phyloP scores from a whole-genome alignment of 2,888 invertebrate species.

The Callinectes sapidus region DNA sequence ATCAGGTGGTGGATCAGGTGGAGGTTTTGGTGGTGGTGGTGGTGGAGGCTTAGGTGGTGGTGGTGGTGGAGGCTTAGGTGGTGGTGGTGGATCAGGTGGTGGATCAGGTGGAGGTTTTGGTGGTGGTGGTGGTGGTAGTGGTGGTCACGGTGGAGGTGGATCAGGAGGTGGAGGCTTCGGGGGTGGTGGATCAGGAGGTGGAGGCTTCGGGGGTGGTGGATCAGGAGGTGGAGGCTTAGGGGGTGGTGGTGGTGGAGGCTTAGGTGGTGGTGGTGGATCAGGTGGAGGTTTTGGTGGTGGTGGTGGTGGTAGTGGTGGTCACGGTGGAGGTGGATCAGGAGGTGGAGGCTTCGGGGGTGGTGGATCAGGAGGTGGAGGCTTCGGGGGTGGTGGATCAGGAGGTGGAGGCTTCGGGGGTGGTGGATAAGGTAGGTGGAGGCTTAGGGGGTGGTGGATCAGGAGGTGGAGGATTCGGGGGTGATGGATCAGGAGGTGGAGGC shows the following conservation, averaged over 20 bases:
- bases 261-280: not conserved
- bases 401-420: not conserved
- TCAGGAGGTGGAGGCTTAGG: constrained; percentile 30
- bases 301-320: not conserved
- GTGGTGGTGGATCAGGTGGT: constrained; percentile 23
- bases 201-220: not conserved
- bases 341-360: not conserved
- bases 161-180: not conserved
- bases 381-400: not conserved
- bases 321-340: not conserved
- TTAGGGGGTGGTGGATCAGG: not conserved
- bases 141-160: constrained; percentile 36
- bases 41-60: not conserved
- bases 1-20: constrained; percentile 4
- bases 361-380: not conserved
- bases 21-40: not conserved
- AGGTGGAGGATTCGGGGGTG: constrained; percentile 19
- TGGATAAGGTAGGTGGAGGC: not conserved
- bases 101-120: not conserved
- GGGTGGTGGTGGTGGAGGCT: not conserved
- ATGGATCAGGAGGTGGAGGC: constrained; percentile 34
- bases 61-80: not conserved
- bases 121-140: constrained; percentile 39
- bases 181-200: constrained; percentile 16
- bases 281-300: not conserved